Conservation (phyloP, 2,113 vertebrate species). For the Passerina amoena region DNA sequence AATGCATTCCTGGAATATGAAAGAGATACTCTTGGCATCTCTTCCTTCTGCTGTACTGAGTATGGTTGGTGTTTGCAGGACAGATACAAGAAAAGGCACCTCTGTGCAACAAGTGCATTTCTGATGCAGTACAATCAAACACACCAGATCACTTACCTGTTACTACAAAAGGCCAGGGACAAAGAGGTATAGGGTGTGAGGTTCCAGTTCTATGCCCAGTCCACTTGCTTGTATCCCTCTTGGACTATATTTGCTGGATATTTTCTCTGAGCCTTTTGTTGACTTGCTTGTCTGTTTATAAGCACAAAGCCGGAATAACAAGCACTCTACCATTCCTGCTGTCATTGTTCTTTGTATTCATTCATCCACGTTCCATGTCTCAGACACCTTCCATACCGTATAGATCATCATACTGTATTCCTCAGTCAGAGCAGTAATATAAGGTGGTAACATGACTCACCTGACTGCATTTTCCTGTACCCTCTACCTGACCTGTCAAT, state of each 20-base stretch:
- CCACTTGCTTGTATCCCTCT: background rate
- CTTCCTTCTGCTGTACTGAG: background rate
- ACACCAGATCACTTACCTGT: background rate
- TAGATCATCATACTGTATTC: slow-evolving; percentile 68
- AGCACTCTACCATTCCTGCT: slow-evolving; percentile 32
- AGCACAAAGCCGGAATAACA: background rate
- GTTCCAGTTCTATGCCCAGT: background rate
- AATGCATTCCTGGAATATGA: background rate
- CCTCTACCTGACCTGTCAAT: background rate
- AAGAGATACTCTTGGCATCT: background rate
- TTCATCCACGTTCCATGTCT: slow-evolving; percentile 47
- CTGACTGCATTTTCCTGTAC: background rate
- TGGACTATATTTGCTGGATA: background rate
- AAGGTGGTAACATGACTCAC: background rate
- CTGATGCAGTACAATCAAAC: background rate
- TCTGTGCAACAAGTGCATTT: background rate
- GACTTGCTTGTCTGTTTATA: slow-evolving; percentile 45
- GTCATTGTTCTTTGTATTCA: slow-evolving; percentile 48
- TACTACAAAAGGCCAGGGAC: background rate
- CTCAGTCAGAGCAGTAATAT: background rate
- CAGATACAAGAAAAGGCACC: background rate
- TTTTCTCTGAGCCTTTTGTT: background rate
- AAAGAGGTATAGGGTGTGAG: background rate
- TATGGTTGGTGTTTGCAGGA: background rate
- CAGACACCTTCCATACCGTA: slow-evolving; percentile 50